Base-by-base conservation (phyloP, 2,797 vertebrate species). In the Rhinogobio ventralis region DNA sequence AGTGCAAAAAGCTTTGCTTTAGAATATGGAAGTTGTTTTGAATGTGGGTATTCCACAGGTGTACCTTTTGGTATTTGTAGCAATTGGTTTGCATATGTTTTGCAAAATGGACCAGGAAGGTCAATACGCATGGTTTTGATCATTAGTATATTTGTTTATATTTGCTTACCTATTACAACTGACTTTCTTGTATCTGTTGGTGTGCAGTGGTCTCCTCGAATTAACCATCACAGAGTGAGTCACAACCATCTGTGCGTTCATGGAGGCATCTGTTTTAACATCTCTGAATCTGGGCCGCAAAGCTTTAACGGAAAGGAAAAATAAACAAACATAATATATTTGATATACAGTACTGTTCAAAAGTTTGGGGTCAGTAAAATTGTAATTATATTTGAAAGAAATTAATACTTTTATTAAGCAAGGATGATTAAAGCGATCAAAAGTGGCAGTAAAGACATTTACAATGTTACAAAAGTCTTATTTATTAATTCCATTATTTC, bases 181-280 rank as follows among this genome's bases (percentile, higher is more conserved):
- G 25, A 76, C 66, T 77, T 82, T 30, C 20, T 42, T 74, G 55
- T 64, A 51, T 62, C 51, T 71, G 66, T 74, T n/a, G 42, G 62
- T 82, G 42, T 81, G 73, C 30, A 62, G 30, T 83, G 64, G 28
- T 83, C 76, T 68, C 66, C 23, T 71, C 83, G 51, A 75, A 85
- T 83, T 33, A 85, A 83, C 81, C 83, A 88, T 79, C 86, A 86
- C 81, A 86, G 53, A 67, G 49, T 86, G 77, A 83, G 74, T 81
- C 86, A 85, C 51, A 51, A 81, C 87, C 87, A 87, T 86, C 84
- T 89, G 86, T 83, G 85, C 80, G 46, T 76, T 78, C 55, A 75
- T 75, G 69, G 45, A 76, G 81, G 69, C 86, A 86, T 86, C 89
- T 86, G 79, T 74, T 87, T 87, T 60, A 86, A 83, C 83, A 55